Evolutionary conservation across 1,140 invertebrate species (phyloP), one percentile per base, ranked within the genome.

Genomic region (Lucilia cuprina): DNA sequence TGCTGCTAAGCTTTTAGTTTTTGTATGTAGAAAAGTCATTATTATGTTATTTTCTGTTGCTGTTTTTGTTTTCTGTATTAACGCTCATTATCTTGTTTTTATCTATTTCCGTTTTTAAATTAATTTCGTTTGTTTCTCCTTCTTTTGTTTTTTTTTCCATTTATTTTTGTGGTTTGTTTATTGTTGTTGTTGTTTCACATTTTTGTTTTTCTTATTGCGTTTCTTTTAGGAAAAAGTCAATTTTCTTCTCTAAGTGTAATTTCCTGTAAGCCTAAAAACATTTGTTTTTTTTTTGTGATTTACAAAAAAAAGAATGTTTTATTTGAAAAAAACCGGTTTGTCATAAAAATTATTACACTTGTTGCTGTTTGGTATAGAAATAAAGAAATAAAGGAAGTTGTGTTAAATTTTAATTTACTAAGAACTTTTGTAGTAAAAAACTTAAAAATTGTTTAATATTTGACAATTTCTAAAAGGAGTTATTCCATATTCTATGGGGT

Each of bases 61-160:
- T 83, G n/a, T 60, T 83, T 83, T 82, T 34, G 82, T 13, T 30
- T 30, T 1, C 3, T 30, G 3, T 30, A 30, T 3, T 30, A 30
- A 41, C 41, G 41, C 41, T 83, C 82, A 74, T 83, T 70, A 65
- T 83, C 30, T 83, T 83, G 82, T 35, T 83, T 83, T 83, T 70
- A 74, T 83, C 65, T 65, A 83, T 74, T 83, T 83, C 82, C 65
- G 82, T 74, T 74, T 83, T 74, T 41, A 83, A 85, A 83, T 77
- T 84, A 85, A 70, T 35, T 74, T 82, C 84, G 21, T 35, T 21
- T 83, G 60, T 82, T 78, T 88, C 86, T 89, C 8, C 34, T 87
- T 89, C 86, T 84, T 86, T 88, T 30, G 25, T 87, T 89, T 87
- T 88, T 87, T 88, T 87, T 87, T 88, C 87, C 88, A 89, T 87